Percentiles rank a stretch among this genome's conserved stretches.
phyloP scores from a whole-genome alignment of 2,113 vertebrate genomes.

The Regulus satrapa region DNA sequence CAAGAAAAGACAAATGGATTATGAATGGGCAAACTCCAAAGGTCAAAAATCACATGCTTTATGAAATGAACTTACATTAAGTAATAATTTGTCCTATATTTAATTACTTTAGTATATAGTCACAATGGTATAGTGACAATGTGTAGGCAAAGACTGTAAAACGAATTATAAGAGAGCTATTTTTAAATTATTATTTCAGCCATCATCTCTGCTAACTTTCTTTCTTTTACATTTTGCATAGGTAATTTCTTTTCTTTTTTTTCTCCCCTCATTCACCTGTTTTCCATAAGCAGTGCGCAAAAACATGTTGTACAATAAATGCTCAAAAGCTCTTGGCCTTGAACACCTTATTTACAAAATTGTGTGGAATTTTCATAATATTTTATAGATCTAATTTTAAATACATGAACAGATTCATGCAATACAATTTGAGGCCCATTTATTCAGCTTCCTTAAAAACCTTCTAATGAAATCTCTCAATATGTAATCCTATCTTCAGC shows the following conservation, averaged over 20 bases:
- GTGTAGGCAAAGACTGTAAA: not conserved
- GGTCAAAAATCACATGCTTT: not conserved
- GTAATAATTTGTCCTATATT: slow-evolving; percentile 20
- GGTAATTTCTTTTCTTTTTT: not conserved
- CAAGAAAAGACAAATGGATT: not conserved
- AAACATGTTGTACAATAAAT: slow-evolving; percentile 37
- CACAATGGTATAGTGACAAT: not conserved
- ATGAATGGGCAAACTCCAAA: slow-evolving; percentile 11
- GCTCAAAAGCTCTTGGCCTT: slow-evolving; percentile 58
- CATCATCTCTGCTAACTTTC: not conserved
- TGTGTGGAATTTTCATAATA: slow-evolving; percentile 67
- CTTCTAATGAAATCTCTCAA: slow-evolving; percentile 74
- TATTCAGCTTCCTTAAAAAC: slow-evolving; percentile 75
- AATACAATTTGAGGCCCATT: slow-evolving; percentile 71
- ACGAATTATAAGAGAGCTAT: slow-evolving; percentile 1
- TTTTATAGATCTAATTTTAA: slow-evolving; percentile 78
- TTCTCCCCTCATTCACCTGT: not conserved
- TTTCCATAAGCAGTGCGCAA: slow-evolving; percentile 53
- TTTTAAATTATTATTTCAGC: slow-evolving; percentile 6
- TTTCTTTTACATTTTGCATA: not conserved
- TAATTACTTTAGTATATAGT: slow-evolving; percentile 25
- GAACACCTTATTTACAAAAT: slow-evolving; percentile 68
- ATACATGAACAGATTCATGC: slow-evolving; percentile 72
- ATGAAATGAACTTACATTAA: slow-evolving; percentile 26
- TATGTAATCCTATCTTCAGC: slow-evolving; percentile 69